A percentile compares a stretch with the other conserved stretches of the same genome.
Evolutionary conservation across 2,113 vertebrate species (phyloP).

Genomic region (Brachyistius frenatus): DNA sequence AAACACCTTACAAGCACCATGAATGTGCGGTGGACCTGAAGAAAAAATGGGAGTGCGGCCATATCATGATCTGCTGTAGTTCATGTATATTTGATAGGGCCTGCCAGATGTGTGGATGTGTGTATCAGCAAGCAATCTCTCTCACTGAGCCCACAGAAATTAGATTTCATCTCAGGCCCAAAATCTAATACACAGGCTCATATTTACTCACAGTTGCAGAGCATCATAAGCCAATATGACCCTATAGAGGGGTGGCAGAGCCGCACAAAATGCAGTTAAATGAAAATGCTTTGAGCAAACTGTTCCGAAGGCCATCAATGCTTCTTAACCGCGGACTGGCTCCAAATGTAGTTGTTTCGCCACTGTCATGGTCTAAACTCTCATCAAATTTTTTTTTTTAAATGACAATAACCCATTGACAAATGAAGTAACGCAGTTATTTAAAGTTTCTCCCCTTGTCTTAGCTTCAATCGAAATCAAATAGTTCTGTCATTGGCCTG

Average conservation of each 20-base stretch:
- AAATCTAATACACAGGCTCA: slow-evolving; percentile 80
- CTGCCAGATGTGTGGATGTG: slow-evolving; percentile 74
- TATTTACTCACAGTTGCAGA: slow-evolving; percentile 81
- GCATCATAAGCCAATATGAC: slow-evolving; percentile 78
- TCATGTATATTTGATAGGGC: slow-evolving; percentile 78
- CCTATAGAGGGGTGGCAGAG: slow-evolving; percentile 56
- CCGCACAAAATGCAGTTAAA: slow-evolving; percentile 74
- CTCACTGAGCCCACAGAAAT: slow-evolving; percentile 73
- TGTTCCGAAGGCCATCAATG: slow-evolving; percentile 58
- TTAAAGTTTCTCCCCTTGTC: slow-evolving; percentile 18
- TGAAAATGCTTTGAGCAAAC: slow-evolving; percentile 76
- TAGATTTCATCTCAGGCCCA: slow-evolving; percentile 78
- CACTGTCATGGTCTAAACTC: background rate
- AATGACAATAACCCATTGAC: background rate
- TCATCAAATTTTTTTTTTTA: no score
- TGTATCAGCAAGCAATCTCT: slow-evolving; percentile 73
- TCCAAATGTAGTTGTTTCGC: slow-evolving; percentile 19
- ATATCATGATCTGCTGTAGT: slow-evolving; percentile 64
- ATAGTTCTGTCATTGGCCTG: slow-evolving; percentile 9
- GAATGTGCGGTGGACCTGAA: slow-evolving; percentile 29
- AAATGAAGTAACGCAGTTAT: slow-evolving; percentile 17
- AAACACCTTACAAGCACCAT: slow-evolving; percentile 26
- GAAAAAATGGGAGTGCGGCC: slow-evolving; percentile 57
- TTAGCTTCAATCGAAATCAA: slow-evolving; percentile 20
- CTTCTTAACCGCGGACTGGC: slow-evolving; percentile 33